Evolutionary conservation across 2,113 vertebrate species (phyloP).

Genomic region (Ahaetulla prasina): DNA sequence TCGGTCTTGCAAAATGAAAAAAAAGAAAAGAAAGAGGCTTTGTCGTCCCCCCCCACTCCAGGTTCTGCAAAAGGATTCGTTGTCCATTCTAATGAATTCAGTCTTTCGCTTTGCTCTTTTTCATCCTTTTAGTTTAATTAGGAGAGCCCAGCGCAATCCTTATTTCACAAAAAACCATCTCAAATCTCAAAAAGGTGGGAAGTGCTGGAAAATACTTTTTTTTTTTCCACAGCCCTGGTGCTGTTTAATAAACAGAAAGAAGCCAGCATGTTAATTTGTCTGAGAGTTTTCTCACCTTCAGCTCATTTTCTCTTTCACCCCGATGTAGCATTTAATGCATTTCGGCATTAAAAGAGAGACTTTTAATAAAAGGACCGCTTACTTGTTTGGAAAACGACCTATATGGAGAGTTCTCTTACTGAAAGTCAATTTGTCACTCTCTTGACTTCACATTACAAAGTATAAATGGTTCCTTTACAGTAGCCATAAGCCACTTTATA

Average conservation of each 20-base stretch:
- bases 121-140: slow-evolving; percentile 1
- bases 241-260: not conserved
- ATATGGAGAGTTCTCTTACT: not conserved
- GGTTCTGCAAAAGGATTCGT: not conserved
- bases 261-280: not conserved
- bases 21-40: not conserved
- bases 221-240: not conserved
- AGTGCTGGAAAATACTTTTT: too few species aligned
- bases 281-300: not conserved
- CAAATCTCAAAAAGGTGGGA: not conserved
- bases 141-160: not conserved
- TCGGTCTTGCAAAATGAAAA: not conserved
- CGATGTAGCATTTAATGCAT: not conserved
- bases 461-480: not conserved
- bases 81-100: not conserved
- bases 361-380: not conserved
- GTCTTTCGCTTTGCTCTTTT: not conserved
- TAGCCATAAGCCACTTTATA: not conserved
- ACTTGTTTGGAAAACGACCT: not conserved
- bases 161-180: too few species aligned
- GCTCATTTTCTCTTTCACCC: not conserved
- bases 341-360: not conserved
- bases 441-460: not conserved
- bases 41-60: not conserved
- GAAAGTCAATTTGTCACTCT: not conserved